A percentile compares a stretch with the other conserved stretches of the same genome.
Conservation (phyloP, 2,113 vertebrate species). For the Sorex araneus region DNA sequence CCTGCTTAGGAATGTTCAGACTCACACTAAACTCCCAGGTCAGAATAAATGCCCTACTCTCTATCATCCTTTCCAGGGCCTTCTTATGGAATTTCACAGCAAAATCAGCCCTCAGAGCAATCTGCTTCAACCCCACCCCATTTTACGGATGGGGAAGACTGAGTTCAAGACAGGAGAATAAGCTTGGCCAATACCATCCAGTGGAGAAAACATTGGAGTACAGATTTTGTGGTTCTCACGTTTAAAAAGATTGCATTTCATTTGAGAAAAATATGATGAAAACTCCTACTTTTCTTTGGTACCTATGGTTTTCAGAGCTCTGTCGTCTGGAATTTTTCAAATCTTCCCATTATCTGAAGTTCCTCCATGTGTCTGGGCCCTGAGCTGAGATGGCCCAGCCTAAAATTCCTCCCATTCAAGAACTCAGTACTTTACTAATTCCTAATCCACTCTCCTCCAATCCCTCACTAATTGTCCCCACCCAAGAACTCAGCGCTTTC, state of each 20-base stretch:
- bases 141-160: background rate
- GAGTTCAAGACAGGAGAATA: background rate
- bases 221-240: background rate
- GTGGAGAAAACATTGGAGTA: background rate
- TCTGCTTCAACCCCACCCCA: background rate
- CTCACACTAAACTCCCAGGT: background rate
- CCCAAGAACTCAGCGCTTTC: background rate
- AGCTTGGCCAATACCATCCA: background rate
- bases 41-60: background rate
- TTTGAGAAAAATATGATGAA: background rate
- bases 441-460: no score
- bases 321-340: background rate
- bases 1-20: background rate
- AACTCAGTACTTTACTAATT: background rate
- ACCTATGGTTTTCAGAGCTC: background rate
- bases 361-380: background rate
- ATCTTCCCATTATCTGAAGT: background rate
- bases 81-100: background rate
- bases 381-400: background rate
- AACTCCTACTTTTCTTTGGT: background rate
- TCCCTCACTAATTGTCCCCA: no score
- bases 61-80: background rate
- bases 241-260: background rate
- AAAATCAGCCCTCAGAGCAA: background rate
- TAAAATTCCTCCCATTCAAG: background rate